A percentile compares a stretch with the other conserved stretches of the same genome.
These are phyloP conservation scores for Eledona agricola DNA, from an alignment of 2,888 invertebrate species.

Conservation along the genomic window DNA sequence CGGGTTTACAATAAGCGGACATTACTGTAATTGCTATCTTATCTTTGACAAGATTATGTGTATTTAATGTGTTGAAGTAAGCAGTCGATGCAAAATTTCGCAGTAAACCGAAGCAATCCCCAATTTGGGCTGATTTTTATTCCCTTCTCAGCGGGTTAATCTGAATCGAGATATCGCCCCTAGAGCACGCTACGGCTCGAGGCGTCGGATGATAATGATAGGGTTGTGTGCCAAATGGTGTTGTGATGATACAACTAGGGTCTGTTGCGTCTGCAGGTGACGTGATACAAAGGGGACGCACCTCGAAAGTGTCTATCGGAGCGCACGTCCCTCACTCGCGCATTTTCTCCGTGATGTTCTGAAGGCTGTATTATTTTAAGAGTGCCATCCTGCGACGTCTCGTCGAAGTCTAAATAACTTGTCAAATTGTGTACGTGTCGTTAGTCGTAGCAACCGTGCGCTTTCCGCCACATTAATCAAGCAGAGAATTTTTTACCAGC, in stretches of 20 bases:
- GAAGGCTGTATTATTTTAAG: slow-evolving; percentile 28
- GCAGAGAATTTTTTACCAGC: slow-evolving; percentile 12
- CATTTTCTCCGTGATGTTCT: slow-evolving; percentile 29
- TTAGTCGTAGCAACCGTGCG: slow-evolving; percentile 28
- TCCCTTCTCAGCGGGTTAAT: too few relatives aligned
- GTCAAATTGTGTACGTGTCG: slow-evolving; percentile 33
- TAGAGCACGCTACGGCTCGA: too few relatives aligned
- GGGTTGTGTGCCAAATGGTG: slow-evolving; percentile 32
- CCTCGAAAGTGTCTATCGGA: slow-evolving; percentile 28
- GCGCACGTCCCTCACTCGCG: slow-evolving; percentile 34
- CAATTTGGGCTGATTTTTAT: too few relatives aligned
- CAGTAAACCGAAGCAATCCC: too few relatives aligned
- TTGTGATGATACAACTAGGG: slow-evolving; percentile 35
- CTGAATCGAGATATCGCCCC: too few relatives aligned
- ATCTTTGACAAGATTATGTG: too few relatives aligned
- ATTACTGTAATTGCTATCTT: too few relatives aligned
- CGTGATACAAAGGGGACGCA: slow-evolving; percentile 25
- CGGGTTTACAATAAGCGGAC: too few relatives aligned
- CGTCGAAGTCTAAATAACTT: slow-evolving; percentile 26
- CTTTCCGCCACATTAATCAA: slow-evolving; percentile 27
- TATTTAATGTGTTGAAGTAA: too few relatives aligned
- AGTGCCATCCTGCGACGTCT: slow-evolving; percentile 38
- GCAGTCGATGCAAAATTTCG: too few relatives aligned
- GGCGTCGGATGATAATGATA: slow-evolving; percentile 19
- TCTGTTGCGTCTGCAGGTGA: slow-evolving; percentile 40